Evolutionary conservation across 2,797 vertebrate species (phyloP), one percentile per base, ranked within the genome.

Genomic region (Orestias chungarensis): DNA sequence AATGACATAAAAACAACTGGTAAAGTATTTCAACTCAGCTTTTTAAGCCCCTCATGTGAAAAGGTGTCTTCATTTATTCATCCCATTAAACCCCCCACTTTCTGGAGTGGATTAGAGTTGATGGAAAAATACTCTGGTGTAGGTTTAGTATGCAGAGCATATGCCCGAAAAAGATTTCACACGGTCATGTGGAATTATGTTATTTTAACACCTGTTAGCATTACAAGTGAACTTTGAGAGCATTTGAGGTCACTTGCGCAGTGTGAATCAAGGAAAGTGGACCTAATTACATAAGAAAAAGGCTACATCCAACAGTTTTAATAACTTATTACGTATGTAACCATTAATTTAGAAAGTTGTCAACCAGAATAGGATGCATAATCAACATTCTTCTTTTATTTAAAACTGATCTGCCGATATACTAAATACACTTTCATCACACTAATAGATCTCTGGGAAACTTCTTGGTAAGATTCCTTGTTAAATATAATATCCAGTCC

Each of bases 61-160:
- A 88, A 87, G 25, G 68, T 82, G 76, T 83, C 86, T 78, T 73
- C 86, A 71, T 82, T 85, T 85, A 83, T 85, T 73, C 61, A 1
- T 70, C 88, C 62, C 78, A 84, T 87, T 90, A 82, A 86, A 87
- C 71, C 70, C 79, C 71, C 73, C 18, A 50, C 81, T 84, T 73
- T 88, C 76, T 75, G 78, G 70, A 91, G 79, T 86, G 87, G 88
- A 92, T 87, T 88, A 71, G 76, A 69, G 76, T 83, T 88, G 81
- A 82, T 87, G 77, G 74, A 73, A 68, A 87, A 84, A 80, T 59
- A 68, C 59, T 46, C 55, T 52, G 71, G 55, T 82, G 81, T 73
- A 70, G 71, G 75, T 33, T 84, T 73, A 80, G 54, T 29, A 55
- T 43, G 43, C 55, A 61, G 31, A 78, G 86, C 85, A 70, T 78